Base-by-base conservation (phyloP, 2,888 invertebrate species). In the Pseudococcus viburni region DNA sequence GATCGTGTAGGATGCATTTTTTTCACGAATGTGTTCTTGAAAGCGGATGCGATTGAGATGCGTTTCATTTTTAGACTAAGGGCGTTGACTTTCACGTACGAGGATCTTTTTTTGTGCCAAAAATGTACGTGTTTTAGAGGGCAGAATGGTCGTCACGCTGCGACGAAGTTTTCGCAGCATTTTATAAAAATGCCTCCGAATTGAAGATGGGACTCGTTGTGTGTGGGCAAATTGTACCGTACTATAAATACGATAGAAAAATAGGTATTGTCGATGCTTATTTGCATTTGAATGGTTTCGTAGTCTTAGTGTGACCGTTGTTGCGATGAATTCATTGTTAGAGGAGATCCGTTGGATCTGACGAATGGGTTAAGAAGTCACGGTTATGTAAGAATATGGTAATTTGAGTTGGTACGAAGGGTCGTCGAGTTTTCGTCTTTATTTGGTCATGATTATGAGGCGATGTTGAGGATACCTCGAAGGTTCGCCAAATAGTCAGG, bases 11-110 rank as follows among this genome's bases (percentile, higher is more conserved):
- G 33, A 73, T 73, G 73, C 73, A 73, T 33, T 73, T 73, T 33
- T 33, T 39, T 73, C 6, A 12, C 17, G 26, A 22, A 22, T 1
- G 22, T 9, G 64, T 22, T 33, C 33, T 15, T 33, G 17, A 26
- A 73, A 73, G 33, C 73, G 73, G 73, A 73, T 73, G 73, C 73
- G 33, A 73, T 64, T 4, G 64, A 73, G 73, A 33, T 73, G 73
- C 73, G 73, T 73, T 73, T 73, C 73, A 73, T 73, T 73, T 73
- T 73, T 73, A 73, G 73, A 73, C 73, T 22, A 17, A 73, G 73
- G 73, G 73, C 73, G 73, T 73, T 73, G 73, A 73, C 73, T 73
- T 73, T 73, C 33, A 33, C 73, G 6, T 22, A 22, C 22, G 19
- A 8, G 64, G 6, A 22, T 59, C 2, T 39, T 73, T 73, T 73